These are phyloP conservation scores for Patella depressa DNA, from an alignment of 2,888 invertebrate genomes.

Conservation along the genomic window DNA sequence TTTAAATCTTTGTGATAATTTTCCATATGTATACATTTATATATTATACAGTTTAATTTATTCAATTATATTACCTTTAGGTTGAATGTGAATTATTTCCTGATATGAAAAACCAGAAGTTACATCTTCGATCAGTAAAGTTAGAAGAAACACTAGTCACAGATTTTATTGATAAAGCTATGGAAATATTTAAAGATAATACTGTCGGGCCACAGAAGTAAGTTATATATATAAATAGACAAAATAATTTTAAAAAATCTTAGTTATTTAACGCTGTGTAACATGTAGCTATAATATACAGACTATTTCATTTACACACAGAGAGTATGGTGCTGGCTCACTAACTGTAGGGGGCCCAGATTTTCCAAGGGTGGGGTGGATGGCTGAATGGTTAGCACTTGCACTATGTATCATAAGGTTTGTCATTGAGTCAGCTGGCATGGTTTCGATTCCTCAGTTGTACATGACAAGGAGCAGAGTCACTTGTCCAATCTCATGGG, in stretches of 20 bases:
- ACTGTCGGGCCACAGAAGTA: conserved; percentile 71
- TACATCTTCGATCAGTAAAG: conserved; percentile 68
- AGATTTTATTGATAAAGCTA: conserved; percentile 68
- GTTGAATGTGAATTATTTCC: conserved; percentile 71
- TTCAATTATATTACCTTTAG: conserved; percentile 40
- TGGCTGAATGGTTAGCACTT: no score
- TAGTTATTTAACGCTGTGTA: no score
- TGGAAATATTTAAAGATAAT: conserved; percentile 70
- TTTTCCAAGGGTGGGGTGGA: no score
- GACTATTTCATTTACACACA: background rate
- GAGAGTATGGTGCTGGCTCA: background rate
- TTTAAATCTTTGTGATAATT: background rate
- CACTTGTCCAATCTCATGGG: no score
- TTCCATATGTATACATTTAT: background rate
- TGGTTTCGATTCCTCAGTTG: no score
- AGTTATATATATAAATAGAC: conserved; percentile 14
- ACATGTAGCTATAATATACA: no score
- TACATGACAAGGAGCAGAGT: no score
- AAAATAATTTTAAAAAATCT: no score
- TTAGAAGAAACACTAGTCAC: conserved; percentile 69
- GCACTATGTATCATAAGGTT: no score
- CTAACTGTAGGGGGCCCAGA: background rate
- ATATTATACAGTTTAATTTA: background rate
- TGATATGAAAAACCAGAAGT: conserved; percentile 65
- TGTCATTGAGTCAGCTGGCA: no score